phyloP scores from a whole-genome alignment of 2,113 vertebrate genomes.

The Lepisosteus osseus region DNA sequence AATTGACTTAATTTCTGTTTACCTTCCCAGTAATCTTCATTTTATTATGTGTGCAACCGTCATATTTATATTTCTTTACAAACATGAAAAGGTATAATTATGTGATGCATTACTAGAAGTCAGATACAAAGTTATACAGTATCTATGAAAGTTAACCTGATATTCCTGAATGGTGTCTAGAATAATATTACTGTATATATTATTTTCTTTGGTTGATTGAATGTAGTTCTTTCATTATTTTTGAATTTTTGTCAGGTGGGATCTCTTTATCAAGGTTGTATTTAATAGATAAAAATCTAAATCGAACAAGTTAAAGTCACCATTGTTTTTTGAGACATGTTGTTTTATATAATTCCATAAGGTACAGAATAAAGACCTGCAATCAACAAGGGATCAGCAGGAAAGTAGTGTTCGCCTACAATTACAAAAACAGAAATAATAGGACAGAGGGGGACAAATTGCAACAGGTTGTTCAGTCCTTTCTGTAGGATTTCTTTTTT shows the following conservation, averaged over 20 bases:
- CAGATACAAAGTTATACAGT: too few species aligned
- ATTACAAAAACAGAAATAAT: background rate
- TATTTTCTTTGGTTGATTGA: background rate
- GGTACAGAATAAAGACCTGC: background rate
- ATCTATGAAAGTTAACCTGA: too few species aligned
- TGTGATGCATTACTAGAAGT: too few species aligned
- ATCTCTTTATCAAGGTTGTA: background rate
- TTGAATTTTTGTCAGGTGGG: background rate
- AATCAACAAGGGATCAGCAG: conserved; percentile 1
- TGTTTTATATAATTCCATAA: conserved; percentile 9
- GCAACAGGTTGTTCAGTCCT: background rate
- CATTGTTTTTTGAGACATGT: conserved; percentile 4
- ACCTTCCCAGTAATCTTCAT: too few species aligned
- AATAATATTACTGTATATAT: too few species aligned
- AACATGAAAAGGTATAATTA: too few species aligned
- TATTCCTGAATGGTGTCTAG: too few species aligned
- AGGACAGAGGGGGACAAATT: conserved; percentile 1
- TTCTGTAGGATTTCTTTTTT: background rate
- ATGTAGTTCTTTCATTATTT: background rate
- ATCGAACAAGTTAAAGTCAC: background rate
- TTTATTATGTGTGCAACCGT: too few species aligned
- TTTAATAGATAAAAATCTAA: background rate
- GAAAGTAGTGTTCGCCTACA: background rate
- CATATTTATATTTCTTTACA: too few species aligned
- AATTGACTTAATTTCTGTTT: too few species aligned